phyloP scores from a whole-genome alignment of 2,888 invertebrate species.

The Galerucella calmariensis region DNA sequence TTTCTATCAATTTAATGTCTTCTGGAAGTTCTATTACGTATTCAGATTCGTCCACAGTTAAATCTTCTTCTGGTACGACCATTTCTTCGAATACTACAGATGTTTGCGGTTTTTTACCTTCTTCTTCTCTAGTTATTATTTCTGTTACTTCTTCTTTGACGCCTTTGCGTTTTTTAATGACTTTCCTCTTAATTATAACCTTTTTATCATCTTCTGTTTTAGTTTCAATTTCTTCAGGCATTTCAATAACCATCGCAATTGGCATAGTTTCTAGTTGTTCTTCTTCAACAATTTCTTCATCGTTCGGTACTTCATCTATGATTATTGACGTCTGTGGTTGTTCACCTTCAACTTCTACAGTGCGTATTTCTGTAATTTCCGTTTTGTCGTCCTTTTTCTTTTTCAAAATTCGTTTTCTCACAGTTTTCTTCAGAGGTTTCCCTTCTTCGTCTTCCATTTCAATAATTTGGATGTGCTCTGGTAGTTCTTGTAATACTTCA shows the following conservation, averaged over 20 bases:
- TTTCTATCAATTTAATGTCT: conserved; percentile 37
- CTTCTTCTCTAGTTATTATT: conserved; percentile 55
- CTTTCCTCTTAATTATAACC: conserved; percentile 57
- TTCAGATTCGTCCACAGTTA: conserved; percentile 59
- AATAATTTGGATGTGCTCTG: conserved; percentile 39
- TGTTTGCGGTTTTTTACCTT: conserved; percentile 54
- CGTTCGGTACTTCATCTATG: conserved; percentile 49
- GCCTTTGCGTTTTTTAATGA: conserved; percentile 60
- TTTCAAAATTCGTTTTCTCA: conserved; percentile 63
- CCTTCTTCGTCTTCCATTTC: conserved; percentile 42
- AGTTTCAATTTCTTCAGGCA: conserved; percentile 54
- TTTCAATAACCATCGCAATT: conserved; percentile 51
- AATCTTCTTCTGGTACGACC: conserved; percentile 42
- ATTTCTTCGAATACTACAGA: conserved; percentile 54
- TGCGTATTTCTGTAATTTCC: conserved; percentile 56
- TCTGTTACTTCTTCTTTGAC: conserved; percentile 58
- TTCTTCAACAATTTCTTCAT: conserved; percentile 36
- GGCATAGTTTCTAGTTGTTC: conserved; percentile 37
- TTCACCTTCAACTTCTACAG: conserved; percentile 55
- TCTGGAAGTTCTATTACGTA: conserved; percentile 44
- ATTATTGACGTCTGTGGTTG: conserved; percentile 55
- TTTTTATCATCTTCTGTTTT: conserved; percentile 51
- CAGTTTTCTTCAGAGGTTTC: conserved; percentile 50
- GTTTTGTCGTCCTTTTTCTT: conserved; percentile 62
- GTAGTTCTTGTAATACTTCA: conserved; percentile 48